Evolutionary conservation across 1,140 invertebrate genomes (phyloP), one percentile per base, ranked within the genome.

Genomic region (Pseudomyrmex concolor): DNA sequence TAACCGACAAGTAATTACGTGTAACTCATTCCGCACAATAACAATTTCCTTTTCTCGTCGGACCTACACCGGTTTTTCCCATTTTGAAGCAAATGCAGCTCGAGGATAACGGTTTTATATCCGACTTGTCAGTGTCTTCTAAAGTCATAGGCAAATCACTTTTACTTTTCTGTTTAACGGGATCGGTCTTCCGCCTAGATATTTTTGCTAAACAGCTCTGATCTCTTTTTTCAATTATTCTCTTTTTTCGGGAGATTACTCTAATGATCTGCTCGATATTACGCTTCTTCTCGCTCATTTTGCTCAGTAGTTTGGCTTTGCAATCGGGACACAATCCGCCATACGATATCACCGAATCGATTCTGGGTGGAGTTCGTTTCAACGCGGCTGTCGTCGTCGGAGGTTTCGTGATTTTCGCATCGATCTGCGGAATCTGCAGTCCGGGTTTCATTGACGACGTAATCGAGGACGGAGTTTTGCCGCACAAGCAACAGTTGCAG

Each of bases 401-500:
- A 8, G 54, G 48, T 25, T 10, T 50, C 43, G 66, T 63, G 51
- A 19, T 77, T 57, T 55, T 77, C 74, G 9, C 34, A 59, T 71
- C 66, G 17, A 57, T 68, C 34, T 78, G 74, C 51, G 17, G 64
- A 19, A 34, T 9, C 12, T 71, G 43, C 45, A 70, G 50, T 15
- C 1, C 62, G 10, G 5, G 17, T 8, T 0, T 15, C 9, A 15
- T 51, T 10, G 22, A 25, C 43, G 8, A 10, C 12, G 22, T 17
- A 22, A 5, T 9, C 12, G 43, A 0, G 7, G 2, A 57, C 43
- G 71, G 7, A 2, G 10, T n/a, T 25, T 57, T 83, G 0, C 84
- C 84, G 10, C 87, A 89, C 9, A 66, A 5, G 22, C 87, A 88
- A 25, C 87, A 89, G 50, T 89, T 70, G 59, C 87, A 89, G 9